Evolutionary conservation across 2,888 invertebrate genomes (phyloP), one percentile per base, ranked within the genome.

Genomic region (Alitta virens): DNA sequence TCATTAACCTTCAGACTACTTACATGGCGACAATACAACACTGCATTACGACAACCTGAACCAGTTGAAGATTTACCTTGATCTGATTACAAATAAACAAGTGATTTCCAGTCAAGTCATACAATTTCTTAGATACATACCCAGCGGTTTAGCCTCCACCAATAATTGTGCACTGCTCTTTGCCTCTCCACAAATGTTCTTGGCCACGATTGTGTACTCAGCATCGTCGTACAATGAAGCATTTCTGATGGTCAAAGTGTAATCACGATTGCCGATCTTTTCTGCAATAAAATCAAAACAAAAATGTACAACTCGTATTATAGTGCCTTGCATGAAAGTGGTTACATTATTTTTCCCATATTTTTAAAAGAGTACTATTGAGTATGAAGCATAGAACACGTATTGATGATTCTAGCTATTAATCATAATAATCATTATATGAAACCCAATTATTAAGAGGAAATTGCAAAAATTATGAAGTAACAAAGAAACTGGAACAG

Each of bases 191-290:
- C 73, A 75, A 21, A 77, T 71, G 61, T 80, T 80, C 49, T 69
- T 72, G 38, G 79, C 80, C 43, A 74, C 65, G 2, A 76, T 76
- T 27, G 73, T 72, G 62, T 78, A 80, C 63, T 80, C 79, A 0
- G 80, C 80, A 71, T 80, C 80, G 58, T 79, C 76, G 55, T 79
- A 74, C 71, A 76, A 70, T 0, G 76, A 75, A 3, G 73, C 77
- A 40, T 68, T 67, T 38, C 75, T 75, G 18, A 80, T 74, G 1
- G 71, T 71, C 60, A 80, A 67, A 43, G 75, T 67, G 73, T 79
- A 78, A 68, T 79, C 79, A 40, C 80, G 72, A 64, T 80, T 80
- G 54, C 80, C 80, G 67, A 74, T 74, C 61, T 75, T 74, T 64
- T 77, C 78, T 78, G 72, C 7, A 72, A 53, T 24, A 12, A n/a